Conservation (phyloP, 2,797 vertebrate species). For the Pachyuromys duprasi region DNA sequence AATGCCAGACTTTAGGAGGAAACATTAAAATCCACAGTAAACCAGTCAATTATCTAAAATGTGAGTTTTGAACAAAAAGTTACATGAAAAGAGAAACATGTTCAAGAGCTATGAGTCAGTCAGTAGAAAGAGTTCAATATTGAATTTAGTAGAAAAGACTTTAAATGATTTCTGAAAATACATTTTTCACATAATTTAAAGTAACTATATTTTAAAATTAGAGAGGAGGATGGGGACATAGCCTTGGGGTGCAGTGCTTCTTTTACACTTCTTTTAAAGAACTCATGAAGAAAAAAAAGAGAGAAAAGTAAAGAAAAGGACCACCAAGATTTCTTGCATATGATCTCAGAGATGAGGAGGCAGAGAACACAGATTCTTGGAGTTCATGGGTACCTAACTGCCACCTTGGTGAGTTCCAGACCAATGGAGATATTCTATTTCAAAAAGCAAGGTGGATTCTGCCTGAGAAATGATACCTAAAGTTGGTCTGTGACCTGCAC, state of each 20-base stretch:
- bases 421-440: neutral
- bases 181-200: neutral
- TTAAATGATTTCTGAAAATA: neutral
- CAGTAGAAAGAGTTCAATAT: neutral
- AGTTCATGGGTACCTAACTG: neutral
- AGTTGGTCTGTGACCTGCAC: neutral
- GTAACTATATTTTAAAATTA: neutral
- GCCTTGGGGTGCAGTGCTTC: neutral
- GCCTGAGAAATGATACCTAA: neutral
- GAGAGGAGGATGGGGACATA: neutral
- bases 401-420: neutral
- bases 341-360: neutral
- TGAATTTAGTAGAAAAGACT: neutral
- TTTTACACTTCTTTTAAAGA: neutral
- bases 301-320: neutral
- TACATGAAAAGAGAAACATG: neutral
- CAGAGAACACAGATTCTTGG: neutral
- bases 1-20: neutral
- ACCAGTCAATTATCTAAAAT: neutral
- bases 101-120: neutral
- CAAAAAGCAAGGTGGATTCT: neutral
- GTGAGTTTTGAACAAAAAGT: neutral
- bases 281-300: neutral
- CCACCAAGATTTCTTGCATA: too few species aligned
- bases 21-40: neutral